phyloP scores from a whole-genome alignment of 2,888 invertebrate species.

The Drosophila meridiana region DNA sequence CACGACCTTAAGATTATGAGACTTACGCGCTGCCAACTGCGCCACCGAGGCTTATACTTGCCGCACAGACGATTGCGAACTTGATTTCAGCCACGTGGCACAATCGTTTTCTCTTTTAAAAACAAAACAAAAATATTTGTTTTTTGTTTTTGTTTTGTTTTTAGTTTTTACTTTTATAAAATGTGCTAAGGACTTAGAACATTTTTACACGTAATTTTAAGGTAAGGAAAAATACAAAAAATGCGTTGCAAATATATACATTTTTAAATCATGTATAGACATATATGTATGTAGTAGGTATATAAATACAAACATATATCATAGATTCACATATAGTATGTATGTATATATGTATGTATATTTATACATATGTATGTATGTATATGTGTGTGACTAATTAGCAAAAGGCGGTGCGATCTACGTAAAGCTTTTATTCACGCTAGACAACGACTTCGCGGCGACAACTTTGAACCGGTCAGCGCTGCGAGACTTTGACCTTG shows the following conservation, averaged over 20 bases:
- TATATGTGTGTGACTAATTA: conserved; percentile 46
- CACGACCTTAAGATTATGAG: conserved; percentile 85
- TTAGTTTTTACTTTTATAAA: not conserved
- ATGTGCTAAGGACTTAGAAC: conserved; percentile 20
- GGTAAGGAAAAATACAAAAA: conserved; percentile 29
- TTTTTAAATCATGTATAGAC: not conserved
- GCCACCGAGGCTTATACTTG: conserved; percentile 83
- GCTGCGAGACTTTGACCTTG: conserved; percentile 64
- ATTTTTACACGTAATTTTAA: conserved; percentile 46
- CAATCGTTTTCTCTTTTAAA: not conserved
- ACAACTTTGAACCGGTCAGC: conserved; percentile 66
- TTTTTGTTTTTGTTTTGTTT: not conserved
- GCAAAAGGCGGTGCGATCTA: conserved; percentile 38
- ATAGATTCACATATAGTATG: conserved; percentile 29
- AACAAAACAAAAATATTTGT: conserved; percentile 3
- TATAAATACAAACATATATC: conserved; percentile 1
- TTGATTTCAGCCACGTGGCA: conserved; percentile 62
- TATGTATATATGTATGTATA: not conserved
- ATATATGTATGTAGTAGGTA: not conserved
- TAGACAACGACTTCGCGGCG: conserved; percentile 40
- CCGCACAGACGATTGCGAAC: conserved; percentile 17
- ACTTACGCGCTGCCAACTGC: conserved; percentile 85
- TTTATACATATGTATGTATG: not conserved
- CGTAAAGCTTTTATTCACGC: conserved; percentile 51
- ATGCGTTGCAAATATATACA: conserved; percentile 13